Base-by-base conservation (phyloP, 2,888 invertebrate species). In the Caenorhabditis sp. region DNA sequence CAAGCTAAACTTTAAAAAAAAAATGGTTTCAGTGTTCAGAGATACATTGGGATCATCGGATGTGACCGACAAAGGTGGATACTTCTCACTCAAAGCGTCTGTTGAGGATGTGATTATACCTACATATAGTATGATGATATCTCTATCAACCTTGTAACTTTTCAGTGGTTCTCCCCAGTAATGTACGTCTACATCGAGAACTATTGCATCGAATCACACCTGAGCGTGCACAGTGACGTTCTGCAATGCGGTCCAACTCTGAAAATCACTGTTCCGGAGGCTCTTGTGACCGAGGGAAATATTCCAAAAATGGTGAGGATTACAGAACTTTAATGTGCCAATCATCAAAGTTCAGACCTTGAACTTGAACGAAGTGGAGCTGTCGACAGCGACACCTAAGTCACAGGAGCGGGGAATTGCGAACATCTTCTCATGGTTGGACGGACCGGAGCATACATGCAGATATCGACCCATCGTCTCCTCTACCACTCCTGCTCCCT, bases 171-270 rank as follows among this genome's bases (percentile, higher is more conserved):
- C 55, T 55, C 26, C 1, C 55, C 15, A 4, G 22, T 15, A 9
- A n/a, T 65, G 18, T 65, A 65, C 44, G 40, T 20, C 18, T 68
- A 68, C 47, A 40, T 40, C 40, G 2, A 6, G 11, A 40, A 40
- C 13, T 40, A 11, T 13, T 40, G 40, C 13, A 13, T 9, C 4
- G 32, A 32, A 9, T 9, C 4, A 32, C 32, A 32, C 32, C 32
- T 32, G 5, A 32, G 4, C 32, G n/a, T n/a, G n/a, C n/a, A n/a
- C 32, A 9, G 9, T 6, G 9, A 32, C 32, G 32, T 9, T 32
- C 32, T n/a, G n/a, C 40, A 40, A 8, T 64, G 64, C 51, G 64
- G 64, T 4, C 20, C 40, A 32, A 13, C 35, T 6, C 18, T 64
- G 24, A 64, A 64, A 64, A 35, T 51, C 15, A 53, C n/a, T 20